Percentiles rank a stretch among this genome's conserved stretches.
These are phyloP conservation scores for Zaprionus ornatus DNA, from an alignment of 1,140 invertebrate genomes.

Conservation along the genomic window DNA sequence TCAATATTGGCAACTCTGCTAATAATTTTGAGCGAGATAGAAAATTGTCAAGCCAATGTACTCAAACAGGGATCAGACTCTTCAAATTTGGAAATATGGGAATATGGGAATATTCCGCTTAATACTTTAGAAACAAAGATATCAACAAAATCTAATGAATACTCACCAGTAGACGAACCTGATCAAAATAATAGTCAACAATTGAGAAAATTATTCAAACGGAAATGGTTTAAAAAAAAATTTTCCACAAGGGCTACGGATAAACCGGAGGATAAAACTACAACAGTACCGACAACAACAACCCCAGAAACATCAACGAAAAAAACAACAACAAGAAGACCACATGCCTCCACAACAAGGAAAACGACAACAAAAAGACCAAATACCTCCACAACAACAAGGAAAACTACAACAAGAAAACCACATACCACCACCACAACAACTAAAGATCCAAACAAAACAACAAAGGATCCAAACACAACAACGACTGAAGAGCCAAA, in stretches of 20 bases:
- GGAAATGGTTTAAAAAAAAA: not conserved
- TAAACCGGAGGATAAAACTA: not conserved
- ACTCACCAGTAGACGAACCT: not conserved
- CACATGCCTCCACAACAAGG: not conserved
- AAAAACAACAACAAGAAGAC: not conserved
- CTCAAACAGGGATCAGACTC: not conserved
- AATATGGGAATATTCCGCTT: too few species aligned
- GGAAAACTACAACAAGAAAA: not conserved
- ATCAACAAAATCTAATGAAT: not conserved
- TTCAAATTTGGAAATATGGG: not conserved
- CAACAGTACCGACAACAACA: not conserved
- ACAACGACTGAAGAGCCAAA: not conserved
- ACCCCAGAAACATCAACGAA: not conserved
- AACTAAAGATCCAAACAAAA: too few species aligned
- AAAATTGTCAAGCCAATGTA: not conserved
- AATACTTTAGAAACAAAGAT: too few species aligned
- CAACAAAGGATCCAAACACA: not conserved
- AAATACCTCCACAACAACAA: too few species aligned
- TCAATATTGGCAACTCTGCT: not conserved
- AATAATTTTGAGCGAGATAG: not conserved
- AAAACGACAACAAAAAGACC: not conserved
- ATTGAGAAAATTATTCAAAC: constrained; percentile 3
- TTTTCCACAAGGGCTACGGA: not conserved
- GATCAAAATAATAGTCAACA: not conserved
- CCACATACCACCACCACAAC: too few species aligned